Evolutionary conservation across 2,113 vertebrate genomes (phyloP).

Genomic region (Okapia johnstoni): DNA sequence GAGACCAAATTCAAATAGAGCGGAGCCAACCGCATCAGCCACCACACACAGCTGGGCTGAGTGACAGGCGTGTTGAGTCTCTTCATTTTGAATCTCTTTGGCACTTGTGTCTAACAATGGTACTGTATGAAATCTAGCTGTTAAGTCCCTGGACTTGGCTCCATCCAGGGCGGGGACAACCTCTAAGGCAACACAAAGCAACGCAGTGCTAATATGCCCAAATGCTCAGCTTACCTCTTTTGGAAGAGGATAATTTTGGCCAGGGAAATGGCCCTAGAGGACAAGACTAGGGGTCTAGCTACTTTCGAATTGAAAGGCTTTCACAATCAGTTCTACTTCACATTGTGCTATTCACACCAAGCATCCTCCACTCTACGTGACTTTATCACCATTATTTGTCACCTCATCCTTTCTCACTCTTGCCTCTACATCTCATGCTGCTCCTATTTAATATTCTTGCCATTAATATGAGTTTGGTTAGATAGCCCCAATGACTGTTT

Average conservation of each 20-base stretch:
- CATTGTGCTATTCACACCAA: neutral
- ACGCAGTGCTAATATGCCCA: rapidly evolving
- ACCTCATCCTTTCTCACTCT: neutral
- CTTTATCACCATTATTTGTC: neutral
- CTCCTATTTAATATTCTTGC: neutral
- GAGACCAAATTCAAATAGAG: constrained; percentile 35
- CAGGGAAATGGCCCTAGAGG: neutral
- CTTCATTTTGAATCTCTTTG: neutral
- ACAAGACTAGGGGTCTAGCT: neutral
- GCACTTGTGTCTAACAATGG: neutral
- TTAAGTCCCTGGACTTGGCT: neutral
- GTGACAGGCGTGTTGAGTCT: constrained; percentile 44
- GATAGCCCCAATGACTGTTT: neutral
- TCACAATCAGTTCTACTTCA: neutral
- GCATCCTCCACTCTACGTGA: neutral
- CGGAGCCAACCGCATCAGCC: neutral
- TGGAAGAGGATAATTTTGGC: neutral
- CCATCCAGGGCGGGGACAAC: neutral
- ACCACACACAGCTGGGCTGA: neutral
- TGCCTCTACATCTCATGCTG: neutral
- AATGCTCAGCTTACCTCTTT: neutral
- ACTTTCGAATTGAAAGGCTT: neutral
- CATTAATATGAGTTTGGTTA: neutral
- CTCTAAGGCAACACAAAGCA: neutral
- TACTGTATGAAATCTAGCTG: neutral